Base-by-base conservation (phyloP, 2,113 vertebrate genomes). In the Oxyruncus cristatus region DNA sequence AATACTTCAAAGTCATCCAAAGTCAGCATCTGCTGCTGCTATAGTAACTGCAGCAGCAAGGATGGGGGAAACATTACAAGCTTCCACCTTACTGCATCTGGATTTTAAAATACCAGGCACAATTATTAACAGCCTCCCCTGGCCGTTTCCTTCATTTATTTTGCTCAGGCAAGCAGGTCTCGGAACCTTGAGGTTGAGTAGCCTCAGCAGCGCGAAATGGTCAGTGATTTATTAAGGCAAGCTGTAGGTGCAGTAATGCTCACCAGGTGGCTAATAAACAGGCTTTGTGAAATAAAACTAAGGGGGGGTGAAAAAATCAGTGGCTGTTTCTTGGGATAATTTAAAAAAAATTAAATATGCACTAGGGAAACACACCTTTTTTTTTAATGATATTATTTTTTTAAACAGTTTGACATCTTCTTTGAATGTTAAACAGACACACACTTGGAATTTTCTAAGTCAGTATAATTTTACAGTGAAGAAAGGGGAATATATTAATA, bases 161-260 rank as follows among this genome's bases (percentile, higher is more conserved):
- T 94, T 81, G 58, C 41, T 85, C 73, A 85, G 73, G 32, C 70
- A 85, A 86, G 65, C 85, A 84, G 44, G 32, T 32, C 55, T 94
- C 93, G 47, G 77, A 97, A 81, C 82, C 55, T 50, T 79, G 84
- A 91, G 47, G 50, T 13, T 71, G 52, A 92, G 47, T 55, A 85
- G 71, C 66, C 67, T 89, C 80, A 91, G 76, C 91, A 96, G 74
- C 42, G 88, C 4, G 1, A 94, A 96, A 83, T 66, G 70, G 92
- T 86, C 92, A 94, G 49, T 96, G 96, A 96, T 96, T 96, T 97
- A 95, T 96, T 89, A 97, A 91, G 82, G 72, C 63, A 92, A 72
- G 62, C 71, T 94, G 55, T 52, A 92, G 77, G 59, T 87, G 73
- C 70, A 82, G 72, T 95, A 96, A 94, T 53, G 66, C 76, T 90